These are phyloP conservation scores for Ctenomys sociabilis DNA, from an alignment of 2,113 vertebrate genomes.

Conservation along the genomic window DNA sequence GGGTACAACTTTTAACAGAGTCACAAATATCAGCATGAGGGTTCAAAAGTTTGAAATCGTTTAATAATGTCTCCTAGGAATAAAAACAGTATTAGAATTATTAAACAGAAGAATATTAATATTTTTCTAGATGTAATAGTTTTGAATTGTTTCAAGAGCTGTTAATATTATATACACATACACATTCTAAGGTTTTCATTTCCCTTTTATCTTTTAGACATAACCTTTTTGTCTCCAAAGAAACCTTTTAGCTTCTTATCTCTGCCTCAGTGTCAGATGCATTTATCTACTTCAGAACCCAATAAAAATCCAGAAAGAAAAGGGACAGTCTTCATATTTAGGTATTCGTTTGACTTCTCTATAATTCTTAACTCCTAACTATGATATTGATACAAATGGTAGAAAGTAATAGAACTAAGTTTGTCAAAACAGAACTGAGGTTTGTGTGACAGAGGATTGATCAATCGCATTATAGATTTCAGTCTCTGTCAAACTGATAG, in stretches of 20 bases:
- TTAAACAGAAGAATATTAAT: background rate
- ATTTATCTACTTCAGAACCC: background rate
- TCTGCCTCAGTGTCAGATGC: background rate
- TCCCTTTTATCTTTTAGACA: background rate
- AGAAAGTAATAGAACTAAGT: background rate
- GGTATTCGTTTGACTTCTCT: background rate
- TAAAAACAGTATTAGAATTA: background rate
- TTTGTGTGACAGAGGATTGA: accelerated
- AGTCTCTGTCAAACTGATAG: background rate
- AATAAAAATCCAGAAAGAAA: slow-evolving; percentile 13
- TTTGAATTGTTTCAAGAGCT: background rate
- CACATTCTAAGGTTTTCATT: background rate
- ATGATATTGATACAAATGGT: background rate
- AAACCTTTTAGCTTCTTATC: background rate
- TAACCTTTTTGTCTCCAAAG: background rate
- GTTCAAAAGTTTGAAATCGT: background rate
- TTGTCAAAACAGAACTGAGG: background rate
- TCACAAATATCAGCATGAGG: background rate
- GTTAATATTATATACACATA: background rate
- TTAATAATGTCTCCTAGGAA: background rate
- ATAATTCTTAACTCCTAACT: background rate
- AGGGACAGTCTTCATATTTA: background rate
- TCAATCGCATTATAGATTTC: background rate
- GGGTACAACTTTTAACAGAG: background rate
- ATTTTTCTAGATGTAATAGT: background rate